Evolutionary conservation across 2,888 invertebrate species (phyloP).

Genomic region (Dynastes tityus): DNA sequence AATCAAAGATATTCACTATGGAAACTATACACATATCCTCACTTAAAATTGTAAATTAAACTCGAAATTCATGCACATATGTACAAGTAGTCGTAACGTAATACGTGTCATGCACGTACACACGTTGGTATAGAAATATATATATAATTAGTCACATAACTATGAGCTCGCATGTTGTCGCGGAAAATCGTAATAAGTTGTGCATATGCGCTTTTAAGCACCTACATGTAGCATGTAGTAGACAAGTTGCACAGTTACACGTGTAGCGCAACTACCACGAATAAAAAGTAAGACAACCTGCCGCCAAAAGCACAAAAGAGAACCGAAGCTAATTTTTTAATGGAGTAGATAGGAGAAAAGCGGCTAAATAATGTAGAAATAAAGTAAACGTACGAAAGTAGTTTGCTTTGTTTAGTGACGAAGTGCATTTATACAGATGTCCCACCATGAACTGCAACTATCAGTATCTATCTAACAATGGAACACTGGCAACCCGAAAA

Average conservation of each 20-base stretch:
- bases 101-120: no score
- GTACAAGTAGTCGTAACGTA: no score
- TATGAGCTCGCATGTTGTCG: neutral
- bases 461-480: no score
- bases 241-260: neutral
- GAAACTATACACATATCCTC: no score
- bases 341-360: neutral
- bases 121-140: no score
- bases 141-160: slow-evolving; percentile 14
- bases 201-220: neutral
- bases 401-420: neutral
- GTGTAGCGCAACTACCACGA: neutral
- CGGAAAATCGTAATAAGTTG: no score
- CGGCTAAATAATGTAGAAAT: neutral
- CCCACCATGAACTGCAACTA: no score
- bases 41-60: no score
- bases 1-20: no score
- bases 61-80: no score
- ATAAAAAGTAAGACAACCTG: neutral
- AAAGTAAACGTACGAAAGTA: neutral
- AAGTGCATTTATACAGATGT: neutral
- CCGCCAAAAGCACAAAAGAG: neutral
- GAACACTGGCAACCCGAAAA: no score
- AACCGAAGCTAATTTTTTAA: neutral
- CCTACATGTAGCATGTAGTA: neutral